These are phyloP conservation scores for Acrossocheilus wenchowensis DNA, from an alignment of 2,797 vertebrate genomes.

Conservation along the genomic window DNA sequence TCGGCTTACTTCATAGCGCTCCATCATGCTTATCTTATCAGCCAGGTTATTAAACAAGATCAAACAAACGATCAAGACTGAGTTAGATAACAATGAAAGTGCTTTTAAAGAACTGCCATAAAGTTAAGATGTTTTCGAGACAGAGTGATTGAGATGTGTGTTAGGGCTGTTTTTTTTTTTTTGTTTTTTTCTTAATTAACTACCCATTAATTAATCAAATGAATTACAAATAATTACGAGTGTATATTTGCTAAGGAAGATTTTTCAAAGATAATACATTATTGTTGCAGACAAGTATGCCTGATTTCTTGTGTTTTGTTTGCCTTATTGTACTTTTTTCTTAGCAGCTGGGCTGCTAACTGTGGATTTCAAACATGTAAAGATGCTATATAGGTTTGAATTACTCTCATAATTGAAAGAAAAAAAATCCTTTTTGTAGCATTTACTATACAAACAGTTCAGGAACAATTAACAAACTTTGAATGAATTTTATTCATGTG, in stretches of 20 bases:
- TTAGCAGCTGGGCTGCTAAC: not conserved
- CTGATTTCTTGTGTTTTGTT: not conserved
- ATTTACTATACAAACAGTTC: too few species aligned
- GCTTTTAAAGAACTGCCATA: slow-evolving; percentile 70
- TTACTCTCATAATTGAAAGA: not conserved
- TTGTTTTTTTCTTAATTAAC: slow-evolving; percentile 46
- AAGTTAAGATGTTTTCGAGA: slow-evolving; percentile 55
- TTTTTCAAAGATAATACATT: not conserved
- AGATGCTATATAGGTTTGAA: not conserved
- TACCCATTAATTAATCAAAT: not conserved
- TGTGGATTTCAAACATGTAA: not conserved
- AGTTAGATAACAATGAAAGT: slow-evolving; percentile 75
- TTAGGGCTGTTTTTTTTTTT: slow-evolving; percentile 59
- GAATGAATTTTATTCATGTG: too few species aligned
- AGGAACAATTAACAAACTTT: too few species aligned
- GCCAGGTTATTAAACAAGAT: slow-evolving; percentile 81
- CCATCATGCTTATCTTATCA: slow-evolving; percentile 79
- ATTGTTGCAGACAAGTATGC: not conserved
- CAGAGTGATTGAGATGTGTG: slow-evolving; percentile 72
- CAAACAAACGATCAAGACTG: slow-evolving; percentile 84
- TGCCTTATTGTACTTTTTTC: not conserved
- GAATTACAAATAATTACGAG: not conserved
- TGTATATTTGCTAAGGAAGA: not conserved
- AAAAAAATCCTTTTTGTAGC: not conserved
- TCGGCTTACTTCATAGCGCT: slow-evolving; percentile 62